Conservation (phyloP, 2,888 invertebrate species). For the Lasius fuliginosus region DNA sequence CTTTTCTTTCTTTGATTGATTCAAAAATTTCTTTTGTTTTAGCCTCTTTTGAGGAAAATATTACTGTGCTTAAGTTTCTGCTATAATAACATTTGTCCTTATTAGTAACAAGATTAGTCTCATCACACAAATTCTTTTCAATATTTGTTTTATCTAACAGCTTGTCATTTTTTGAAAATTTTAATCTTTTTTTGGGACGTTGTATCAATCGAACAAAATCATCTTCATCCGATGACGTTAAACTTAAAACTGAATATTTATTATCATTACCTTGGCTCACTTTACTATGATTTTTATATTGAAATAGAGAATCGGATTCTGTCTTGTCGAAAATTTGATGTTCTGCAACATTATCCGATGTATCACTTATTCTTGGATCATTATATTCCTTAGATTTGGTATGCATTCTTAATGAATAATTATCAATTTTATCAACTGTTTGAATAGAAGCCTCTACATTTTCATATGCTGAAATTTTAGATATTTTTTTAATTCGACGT, state of each 20-base stretch:
- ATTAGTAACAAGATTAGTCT: background rate
- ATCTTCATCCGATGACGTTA: conserved; percentile 53
- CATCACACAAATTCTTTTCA: background rate
- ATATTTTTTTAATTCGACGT: background rate
- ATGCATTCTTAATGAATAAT: background rate
- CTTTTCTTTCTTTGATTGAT: conserved; percentile 1
- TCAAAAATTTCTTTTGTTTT: background rate
- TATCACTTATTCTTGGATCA: background rate
- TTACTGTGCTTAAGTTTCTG: background rate
- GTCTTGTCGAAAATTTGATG: background rate
- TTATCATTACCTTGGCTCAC: background rate
- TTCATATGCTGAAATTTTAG: background rate
- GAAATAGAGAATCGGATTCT: background rate
- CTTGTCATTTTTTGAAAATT: background rate
- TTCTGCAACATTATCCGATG: background rate
- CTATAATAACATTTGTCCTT: background rate
- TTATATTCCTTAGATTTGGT: background rate
- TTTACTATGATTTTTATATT: background rate
- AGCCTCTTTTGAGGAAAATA: background rate
- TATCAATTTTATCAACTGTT: background rate
- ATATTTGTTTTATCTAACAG: background rate
- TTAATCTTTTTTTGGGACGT: conserved; percentile 29
- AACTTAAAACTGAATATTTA: conserved; percentile 12
- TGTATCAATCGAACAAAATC: conserved; percentile 44
- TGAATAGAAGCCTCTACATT: background rate